Conservation (phyloP, 1,140 invertebrate genomes). For the Drosophila takahashii region DNA sequence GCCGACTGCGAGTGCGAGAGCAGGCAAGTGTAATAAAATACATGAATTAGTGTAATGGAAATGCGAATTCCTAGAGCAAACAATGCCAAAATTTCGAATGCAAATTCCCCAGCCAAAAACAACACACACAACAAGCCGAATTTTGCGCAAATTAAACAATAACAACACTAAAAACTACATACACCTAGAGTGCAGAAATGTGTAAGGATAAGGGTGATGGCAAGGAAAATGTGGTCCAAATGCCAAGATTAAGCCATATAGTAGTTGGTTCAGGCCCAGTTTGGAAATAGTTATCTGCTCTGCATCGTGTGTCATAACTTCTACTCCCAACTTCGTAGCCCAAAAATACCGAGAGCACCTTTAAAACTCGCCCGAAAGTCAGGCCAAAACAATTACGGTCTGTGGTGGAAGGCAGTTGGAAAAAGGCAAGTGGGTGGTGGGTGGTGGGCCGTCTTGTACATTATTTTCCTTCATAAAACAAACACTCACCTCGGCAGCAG, state of each 20-base stretch:
- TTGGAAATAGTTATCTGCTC: constrained; percentile 38
- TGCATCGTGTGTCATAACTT: constrained; percentile 27
- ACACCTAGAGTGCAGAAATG: constrained; percentile 20
- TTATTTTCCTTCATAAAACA: constrained; percentile 65
- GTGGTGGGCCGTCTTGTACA: constrained; percentile 29
- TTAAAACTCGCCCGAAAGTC: constrained; percentile 34
- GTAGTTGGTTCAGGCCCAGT: constrained; percentile 30
- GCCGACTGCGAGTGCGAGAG: neutral
- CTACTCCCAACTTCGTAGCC: constrained; percentile 1
- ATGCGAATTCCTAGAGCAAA: constrained; percentile 51
- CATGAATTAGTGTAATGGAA: constrained; percentile 65
- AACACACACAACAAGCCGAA: constrained; percentile 35
- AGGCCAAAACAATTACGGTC: constrained; percentile 43
- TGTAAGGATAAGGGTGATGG: constrained; percentile 7
- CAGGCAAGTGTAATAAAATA: constrained; percentile 57
- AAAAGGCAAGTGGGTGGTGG: constrained; percentile 16
- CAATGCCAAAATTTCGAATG: constrained; percentile 56
- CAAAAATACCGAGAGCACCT: constrained; percentile 18
- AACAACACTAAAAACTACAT: constrained; percentile 33
- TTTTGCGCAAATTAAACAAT: constrained; percentile 60
- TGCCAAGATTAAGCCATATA: constrained; percentile 36
- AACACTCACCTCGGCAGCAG: constrained; percentile 54
- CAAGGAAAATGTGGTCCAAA: constrained; percentile 31
- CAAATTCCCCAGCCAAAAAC: constrained; percentile 34
- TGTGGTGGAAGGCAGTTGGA: neutral